Conservation (phyloP, 1,140 invertebrate genomes). For the Diorhabda sublineata region DNA sequence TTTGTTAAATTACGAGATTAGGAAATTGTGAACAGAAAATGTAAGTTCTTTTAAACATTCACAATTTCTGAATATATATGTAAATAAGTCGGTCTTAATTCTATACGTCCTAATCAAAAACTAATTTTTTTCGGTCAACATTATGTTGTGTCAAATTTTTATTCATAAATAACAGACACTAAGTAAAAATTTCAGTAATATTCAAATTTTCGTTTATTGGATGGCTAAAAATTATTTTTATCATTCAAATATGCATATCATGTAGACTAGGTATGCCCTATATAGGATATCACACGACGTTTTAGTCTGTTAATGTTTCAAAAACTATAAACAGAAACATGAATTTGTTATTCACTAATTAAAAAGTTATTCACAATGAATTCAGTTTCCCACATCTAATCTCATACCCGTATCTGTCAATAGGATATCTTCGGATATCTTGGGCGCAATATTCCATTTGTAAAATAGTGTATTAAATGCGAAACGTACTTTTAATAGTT, state of each 20-base stretch:
- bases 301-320: too few relatives aligned
- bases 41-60: constrained; percentile 19
- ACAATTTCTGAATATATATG: background rate
- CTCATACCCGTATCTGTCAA: too few relatives aligned
- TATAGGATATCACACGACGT: background rate
- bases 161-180: background rate
- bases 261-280: background rate
- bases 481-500: too few relatives aligned
- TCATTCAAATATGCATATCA: background rate
- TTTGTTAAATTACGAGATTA: constrained; percentile 27
- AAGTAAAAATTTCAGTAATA: constrained; percentile 1
- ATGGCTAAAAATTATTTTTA: background rate
- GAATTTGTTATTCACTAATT: too few relatives aligned
- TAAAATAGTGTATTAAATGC: too few relatives aligned
- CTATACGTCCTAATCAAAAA: background rate
- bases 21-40: constrained; percentile 8
- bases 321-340: too few relatives aligned
- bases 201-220: background rate
- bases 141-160: background rate
- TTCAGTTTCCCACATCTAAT: too few relatives aligned
- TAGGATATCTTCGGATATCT: too few relatives aligned
- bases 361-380: too few relatives aligned
- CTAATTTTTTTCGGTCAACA: background rate
- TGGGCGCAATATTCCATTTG: too few relatives aligned
- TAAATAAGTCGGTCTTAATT: background rate